Percentiles rank a stretch among this genome's conserved stretches.
phyloP scores from a whole-genome alignment of 2,888 invertebrate genomes.

The Ceramica pisi region DNA sequence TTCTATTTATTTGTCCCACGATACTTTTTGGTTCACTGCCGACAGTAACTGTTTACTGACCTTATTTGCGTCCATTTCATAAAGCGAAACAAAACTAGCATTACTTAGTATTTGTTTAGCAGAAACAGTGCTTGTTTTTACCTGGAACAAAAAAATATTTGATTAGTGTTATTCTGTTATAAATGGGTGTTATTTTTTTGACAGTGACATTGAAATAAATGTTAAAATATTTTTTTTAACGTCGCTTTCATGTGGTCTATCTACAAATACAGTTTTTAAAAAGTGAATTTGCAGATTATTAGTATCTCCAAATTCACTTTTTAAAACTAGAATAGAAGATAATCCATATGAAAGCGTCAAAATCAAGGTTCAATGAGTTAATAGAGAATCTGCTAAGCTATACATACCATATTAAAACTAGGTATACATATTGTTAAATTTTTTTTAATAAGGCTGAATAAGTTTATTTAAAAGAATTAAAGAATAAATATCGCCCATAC shows the following conservation, averaged over 20 bases:
- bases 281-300: no score
- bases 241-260: not conserved
- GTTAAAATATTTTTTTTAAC: no score
- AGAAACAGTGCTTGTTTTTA: conserved; percentile 36
- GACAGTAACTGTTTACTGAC: conserved; percentile 40
- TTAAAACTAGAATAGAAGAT: no score
- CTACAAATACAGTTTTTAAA: not conserved
- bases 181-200: not conserved
- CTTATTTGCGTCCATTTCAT: conserved; percentile 13
- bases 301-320: no score
- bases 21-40: not conserved
- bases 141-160: conserved; percentile 57
- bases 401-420: no score
- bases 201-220: no score
- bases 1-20: conserved; percentile 36
- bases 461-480: not conserved
- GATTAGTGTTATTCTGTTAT: not conserved
- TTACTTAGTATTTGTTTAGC: conserved; percentile 28
- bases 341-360: no score
- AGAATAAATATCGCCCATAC: not conserved
- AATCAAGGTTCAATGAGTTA: no score
- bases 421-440: no score
- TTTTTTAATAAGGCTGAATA: not conserved
- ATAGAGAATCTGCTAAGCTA: not conserved
- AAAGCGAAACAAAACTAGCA: conserved; percentile 4